phyloP scores from a whole-genome alignment of 2,113 vertebrate species.

The Mohoua ochrocephala region DNA sequence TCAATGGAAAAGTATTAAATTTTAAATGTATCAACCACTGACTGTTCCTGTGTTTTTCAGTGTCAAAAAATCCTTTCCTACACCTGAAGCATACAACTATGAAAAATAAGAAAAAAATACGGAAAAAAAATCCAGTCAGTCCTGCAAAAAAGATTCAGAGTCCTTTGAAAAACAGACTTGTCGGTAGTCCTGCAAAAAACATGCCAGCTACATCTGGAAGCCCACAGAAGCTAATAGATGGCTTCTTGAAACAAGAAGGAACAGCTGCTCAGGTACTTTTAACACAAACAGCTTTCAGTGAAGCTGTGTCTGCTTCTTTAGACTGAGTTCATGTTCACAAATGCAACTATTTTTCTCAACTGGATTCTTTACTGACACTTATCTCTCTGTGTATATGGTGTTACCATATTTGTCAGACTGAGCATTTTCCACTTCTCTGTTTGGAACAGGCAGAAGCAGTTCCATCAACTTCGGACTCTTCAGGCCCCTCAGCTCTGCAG shows the following conservation, averaged over 20 bases:
- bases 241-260: slow-evolving; percentile 74
- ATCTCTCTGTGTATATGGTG: accelerated
- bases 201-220: slow-evolving; percentile 46
- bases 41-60: slow-evolving; percentile 38
- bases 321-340: not conserved
- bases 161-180: slow-evolving; percentile 79
- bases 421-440: not conserved
- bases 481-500: slow-evolving; percentile 44
- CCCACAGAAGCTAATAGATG: slow-evolving; percentile 77
- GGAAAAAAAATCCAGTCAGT: slow-evolving; percentile 78
- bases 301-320: not conserved
- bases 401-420: not conserved
- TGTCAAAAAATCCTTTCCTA: slow-evolving; percentile 81
- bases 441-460: slow-evolving; percentile 74
- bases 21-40: not conserved
- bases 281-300: not conserved
- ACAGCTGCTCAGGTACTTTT: slow-evolving; percentile 73
- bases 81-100: slow-evolving; percentile 76
- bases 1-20: not conserved
- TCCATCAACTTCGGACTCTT: slow-evolving; percentile 71
- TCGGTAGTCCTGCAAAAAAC: slow-evolving; percentile 79
- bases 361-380: not conserved
- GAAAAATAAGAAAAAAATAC: slow-evolving; percentile 83
- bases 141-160: slow-evolving; percentile 82
- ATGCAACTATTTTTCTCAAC: not conserved